Conservation (phyloP, 1,140 invertebrate species). For the Pseudomyrmex flavicornis region DNA sequence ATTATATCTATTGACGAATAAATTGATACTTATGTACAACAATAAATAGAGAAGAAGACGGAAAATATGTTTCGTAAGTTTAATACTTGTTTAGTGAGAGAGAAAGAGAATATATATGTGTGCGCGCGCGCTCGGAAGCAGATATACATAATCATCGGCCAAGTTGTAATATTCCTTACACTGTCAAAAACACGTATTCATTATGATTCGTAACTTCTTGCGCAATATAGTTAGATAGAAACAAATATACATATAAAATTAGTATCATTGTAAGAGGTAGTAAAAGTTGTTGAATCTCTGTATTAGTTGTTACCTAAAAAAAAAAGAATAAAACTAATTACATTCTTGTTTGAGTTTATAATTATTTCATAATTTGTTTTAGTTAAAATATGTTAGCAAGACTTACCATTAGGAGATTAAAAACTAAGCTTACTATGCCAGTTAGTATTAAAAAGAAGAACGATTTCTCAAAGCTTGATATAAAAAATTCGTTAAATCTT, state of each 20-base stretch:
- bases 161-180: conserved; percentile 13
- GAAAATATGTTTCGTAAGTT: not conserved
- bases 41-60: not conserved
- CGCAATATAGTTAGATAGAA: conserved; percentile 15
- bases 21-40: not conserved
- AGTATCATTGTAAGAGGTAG: not conserved
- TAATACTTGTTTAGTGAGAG: not conserved
- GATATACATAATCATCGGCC: not conserved
- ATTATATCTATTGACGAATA: conserved; percentile 14
- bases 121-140: too few relatives aligned
- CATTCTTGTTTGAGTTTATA: too few relatives aligned
- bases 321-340: not conserved
- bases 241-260: not conserved
- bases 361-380: too few relatives aligned
- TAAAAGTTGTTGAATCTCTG: not conserved
- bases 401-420: conserved; percentile 23
- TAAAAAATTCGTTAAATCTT: not conserved
- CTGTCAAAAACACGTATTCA: conserved; percentile 35
- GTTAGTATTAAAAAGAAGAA: conserved; percentile 11
- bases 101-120: not conserved
- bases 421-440: not conserved
- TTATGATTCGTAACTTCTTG: conserved; percentile 36
- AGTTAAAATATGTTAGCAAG: not conserved
- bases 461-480: conserved; percentile 16
- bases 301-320: not conserved